Evolutionary conservation across 2,113 vertebrate species (phyloP).

Genomic region (Pseudorectes ferrugineus): DNA sequence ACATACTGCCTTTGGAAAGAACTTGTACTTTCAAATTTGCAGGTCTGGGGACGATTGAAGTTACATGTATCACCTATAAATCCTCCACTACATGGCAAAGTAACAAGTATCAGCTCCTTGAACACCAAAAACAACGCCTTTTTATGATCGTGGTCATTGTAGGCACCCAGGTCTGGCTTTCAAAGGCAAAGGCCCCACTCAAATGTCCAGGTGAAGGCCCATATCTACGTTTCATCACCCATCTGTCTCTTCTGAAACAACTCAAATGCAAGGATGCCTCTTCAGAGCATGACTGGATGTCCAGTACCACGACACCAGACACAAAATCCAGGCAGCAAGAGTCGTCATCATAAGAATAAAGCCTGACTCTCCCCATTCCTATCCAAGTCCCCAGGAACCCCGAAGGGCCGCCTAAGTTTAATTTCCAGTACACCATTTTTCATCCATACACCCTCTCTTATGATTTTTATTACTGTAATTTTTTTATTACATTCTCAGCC

Average conservation of each 20-base stretch:
- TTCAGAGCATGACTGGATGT: not conserved
- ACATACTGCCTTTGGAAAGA: not conserved
- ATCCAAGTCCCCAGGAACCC: not conserved
- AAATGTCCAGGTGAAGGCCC: not conserved
- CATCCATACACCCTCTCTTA: not conserved
- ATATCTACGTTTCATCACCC: not conserved
- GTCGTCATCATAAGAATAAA: not conserved
- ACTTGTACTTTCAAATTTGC: not conserved
- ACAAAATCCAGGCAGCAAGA: not conserved
- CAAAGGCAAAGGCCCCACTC: not conserved
- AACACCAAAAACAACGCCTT: not conserved
- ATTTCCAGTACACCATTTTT: not conserved
- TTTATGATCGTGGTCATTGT: not conserved
- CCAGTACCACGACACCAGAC: not conserved
- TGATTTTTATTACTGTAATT: not conserved
- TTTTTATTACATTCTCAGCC: not conserved
- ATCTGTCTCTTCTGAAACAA: not conserved
- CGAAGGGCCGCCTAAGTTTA: not conserved
- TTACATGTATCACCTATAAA: not conserved
- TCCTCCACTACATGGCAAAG: not conserved
- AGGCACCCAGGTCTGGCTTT: not conserved
- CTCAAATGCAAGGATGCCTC: not conserved
- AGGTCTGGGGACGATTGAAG: not conserved
- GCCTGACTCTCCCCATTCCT: not conserved
- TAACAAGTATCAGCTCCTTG: not conserved